These are phyloP conservation scores for Schizaphis graminum DNA, from an alignment of 2,888 invertebrate species.

Conservation along the genomic window DNA sequence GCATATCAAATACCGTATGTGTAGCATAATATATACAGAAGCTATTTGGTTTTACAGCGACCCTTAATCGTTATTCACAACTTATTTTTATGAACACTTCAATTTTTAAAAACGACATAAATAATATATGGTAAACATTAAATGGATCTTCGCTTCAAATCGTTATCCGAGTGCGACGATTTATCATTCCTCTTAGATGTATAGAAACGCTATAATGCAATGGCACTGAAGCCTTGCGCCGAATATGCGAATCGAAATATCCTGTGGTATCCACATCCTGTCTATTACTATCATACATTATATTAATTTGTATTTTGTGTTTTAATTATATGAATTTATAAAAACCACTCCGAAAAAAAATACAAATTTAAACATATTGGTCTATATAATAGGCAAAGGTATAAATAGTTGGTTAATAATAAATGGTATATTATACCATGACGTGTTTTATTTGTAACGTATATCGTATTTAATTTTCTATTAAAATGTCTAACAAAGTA, in stretches of 20 bases:
- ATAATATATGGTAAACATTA: neutral
- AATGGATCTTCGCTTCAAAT: neutral
- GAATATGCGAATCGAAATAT: neutral
- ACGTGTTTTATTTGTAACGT: neutral
- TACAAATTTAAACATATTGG: neutral
- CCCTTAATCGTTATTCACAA: neutral
- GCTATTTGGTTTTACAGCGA: neutral
- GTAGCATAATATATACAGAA: neutral
- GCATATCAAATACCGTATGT: neutral
- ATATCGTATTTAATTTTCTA: neutral
- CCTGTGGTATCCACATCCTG: neutral
- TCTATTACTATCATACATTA: neutral
- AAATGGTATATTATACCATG: too few relatives aligned
- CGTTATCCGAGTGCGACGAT: neutral
- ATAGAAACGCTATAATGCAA: neutral
- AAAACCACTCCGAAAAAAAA: neutral
- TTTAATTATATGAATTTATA: neutral
- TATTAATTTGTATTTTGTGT: neutral
- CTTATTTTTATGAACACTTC: neutral
- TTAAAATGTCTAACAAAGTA: neutral
- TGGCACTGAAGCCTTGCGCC: neutral
- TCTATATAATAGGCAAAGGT: neutral
- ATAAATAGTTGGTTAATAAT: too few relatives aligned
- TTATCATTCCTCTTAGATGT: neutral
- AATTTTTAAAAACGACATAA: neutral